phyloP scores from a whole-genome alignment of 2,888 invertebrate species.

The Leptinotarsa rubiginosa region DNA sequence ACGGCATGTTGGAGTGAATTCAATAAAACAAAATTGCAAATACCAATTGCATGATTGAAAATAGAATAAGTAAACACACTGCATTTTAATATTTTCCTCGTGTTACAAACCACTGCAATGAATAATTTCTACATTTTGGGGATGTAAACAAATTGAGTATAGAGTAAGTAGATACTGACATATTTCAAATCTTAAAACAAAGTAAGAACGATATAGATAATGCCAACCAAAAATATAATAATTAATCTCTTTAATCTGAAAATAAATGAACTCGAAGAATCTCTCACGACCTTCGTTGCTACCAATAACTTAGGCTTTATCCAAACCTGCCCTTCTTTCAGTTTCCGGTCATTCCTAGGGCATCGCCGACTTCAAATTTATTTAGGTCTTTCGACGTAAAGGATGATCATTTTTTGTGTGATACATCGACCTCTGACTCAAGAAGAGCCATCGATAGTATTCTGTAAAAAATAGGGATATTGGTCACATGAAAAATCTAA shows the following conservation, averaged over 20 bases:
- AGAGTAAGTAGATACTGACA: no score
- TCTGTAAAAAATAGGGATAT: constrained; percentile 38
- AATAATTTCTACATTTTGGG: no score
- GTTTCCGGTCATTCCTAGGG: constrained; percentile 28
- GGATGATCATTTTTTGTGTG: constrained; percentile 44
- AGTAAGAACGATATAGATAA: no score
- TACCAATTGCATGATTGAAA: no score
- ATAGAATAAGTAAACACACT: no score
- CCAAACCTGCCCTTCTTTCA: constrained; percentile 35
- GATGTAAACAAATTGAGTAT: no score
- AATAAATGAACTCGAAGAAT: not conserved
- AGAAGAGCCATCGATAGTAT: constrained; percentile 25
- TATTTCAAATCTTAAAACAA: no score
- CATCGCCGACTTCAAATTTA: constrained; percentile 36
- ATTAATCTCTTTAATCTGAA: not conserved
- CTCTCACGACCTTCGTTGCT: constrained; percentile 31
- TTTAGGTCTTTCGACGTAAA: constrained; percentile 30
- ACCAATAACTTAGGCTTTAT: constrained; percentile 40
- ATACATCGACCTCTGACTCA: constrained; percentile 40
- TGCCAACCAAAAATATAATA: no score
- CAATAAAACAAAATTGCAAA: no score
- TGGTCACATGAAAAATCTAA: constrained; percentile 44
- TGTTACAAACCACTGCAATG: no score
- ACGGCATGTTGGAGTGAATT: no score
- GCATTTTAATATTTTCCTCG: no score